Percentiles rank a stretch among this genome's conserved stretches.
Evolutionary conservation across 2,797 vertebrate species (phyloP).

Genomic region (Eupleurogrammus muticus): DNA sequence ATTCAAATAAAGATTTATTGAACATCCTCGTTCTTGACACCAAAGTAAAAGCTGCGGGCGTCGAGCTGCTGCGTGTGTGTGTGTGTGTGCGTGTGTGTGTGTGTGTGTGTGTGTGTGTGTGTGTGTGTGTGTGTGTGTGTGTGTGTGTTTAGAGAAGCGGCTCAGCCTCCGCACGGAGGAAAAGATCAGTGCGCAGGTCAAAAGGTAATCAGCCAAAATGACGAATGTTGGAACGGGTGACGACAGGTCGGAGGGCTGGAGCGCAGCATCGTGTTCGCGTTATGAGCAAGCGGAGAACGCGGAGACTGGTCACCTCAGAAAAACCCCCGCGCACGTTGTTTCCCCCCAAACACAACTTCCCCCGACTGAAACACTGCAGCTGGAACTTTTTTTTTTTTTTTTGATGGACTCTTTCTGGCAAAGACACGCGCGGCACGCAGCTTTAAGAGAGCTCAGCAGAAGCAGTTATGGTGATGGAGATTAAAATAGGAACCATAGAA

Average conservation of each 20-base stretch:
- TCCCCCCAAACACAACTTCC: conserved; percentile 35
- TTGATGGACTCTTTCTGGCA: conserved; percentile 64
- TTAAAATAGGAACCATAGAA: conserved; percentile 79
- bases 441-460: conserved; percentile 63
- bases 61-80: too few relatives aligned
- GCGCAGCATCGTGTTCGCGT: conserved; percentile 16
- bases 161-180: background rate
- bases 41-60: background rate
- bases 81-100: background rate
- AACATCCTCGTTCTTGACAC: conserved; percentile 46
- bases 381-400: conserved; percentile 46
- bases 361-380: conserved; percentile 3
- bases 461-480: conserved; percentile 66
- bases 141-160: background rate
- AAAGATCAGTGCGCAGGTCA: conserved; percentile 42
- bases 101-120: background rate
- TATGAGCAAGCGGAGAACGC: conserved; percentile 51
- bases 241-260: conserved; percentile 46
- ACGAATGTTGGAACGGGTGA: conserved; percentile 54
- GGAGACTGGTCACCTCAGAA: conserved; percentile 62
- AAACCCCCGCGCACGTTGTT: conserved; percentile 41
- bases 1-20: conserved; percentile 52
- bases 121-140: background rate
- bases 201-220: conserved; percentile 33
- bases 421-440: conserved; percentile 51